phyloP scores from a whole-genome alignment of 2,888 invertebrate genomes.

The Leucophenga montana region DNA sequence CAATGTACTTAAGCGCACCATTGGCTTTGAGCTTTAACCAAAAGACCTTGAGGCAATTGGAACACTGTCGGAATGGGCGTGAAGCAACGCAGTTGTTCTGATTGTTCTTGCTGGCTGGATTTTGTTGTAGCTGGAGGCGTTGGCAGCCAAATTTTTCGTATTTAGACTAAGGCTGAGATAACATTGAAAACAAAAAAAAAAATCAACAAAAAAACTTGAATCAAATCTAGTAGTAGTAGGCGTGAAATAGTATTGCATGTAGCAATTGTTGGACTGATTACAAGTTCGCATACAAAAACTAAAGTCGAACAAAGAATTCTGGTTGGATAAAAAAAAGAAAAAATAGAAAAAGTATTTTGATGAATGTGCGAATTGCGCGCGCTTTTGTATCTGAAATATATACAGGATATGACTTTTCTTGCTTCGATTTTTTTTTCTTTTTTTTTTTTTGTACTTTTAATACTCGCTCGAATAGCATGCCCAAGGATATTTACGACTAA shows the following conservation, averaged over 20 bases:
- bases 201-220: background rate
- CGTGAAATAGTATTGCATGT: constrained; percentile 16
- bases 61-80: background rate
- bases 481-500: constrained; percentile 55
- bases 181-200: background rate
- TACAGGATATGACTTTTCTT: constrained; percentile 59
- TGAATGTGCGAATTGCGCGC: constrained; percentile 45
- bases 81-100: no score
- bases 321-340: background rate
- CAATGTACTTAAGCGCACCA: no score
- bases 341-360: constrained; percentile 35
- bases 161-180: background rate
- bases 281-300: background rate
- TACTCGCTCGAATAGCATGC: constrained; percentile 26
- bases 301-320: background rate
- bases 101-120: background rate
- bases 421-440: constrained; percentile 1
- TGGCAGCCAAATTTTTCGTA: constrained; percentile 52
- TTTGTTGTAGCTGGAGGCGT: constrained; percentile 44
- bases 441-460: constrained; percentile 5
- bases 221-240: background rate
- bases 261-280: constrained; percentile 5
- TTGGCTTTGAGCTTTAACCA: background rate
- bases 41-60: background rate
- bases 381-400: constrained; percentile 45